A percentile compares a stretch with the other conserved stretches of the same genome.
phyloP scores from a whole-genome alignment of 35 echinoderm and acorn worm species.

The Acanthaster planci region DNA sequence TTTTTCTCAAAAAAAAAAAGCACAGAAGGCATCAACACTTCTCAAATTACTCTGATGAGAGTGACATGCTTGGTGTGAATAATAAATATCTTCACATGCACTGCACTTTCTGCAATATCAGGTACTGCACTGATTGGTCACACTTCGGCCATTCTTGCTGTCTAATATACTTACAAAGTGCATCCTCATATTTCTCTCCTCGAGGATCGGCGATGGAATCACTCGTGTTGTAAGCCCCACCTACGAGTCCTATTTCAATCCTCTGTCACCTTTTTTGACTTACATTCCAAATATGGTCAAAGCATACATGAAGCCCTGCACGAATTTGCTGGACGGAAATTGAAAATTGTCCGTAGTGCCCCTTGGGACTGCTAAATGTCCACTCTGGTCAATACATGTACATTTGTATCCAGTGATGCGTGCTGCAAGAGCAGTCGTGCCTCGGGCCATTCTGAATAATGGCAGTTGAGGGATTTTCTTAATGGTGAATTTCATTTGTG shows the following conservation, averaged over 20 bases:
- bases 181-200: conserved; percentile 16
- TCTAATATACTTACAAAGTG: too few relatives aligned
- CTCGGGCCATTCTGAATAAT: conserved; percentile 21
- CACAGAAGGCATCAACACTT: too few relatives aligned
- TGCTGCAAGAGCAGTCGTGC: not conserved
- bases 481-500: too few relatives aligned
- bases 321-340: not conserved
- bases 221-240: not conserved
- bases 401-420: not conserved
- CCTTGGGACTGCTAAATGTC: not conserved
- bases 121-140: too few relatives aligned
- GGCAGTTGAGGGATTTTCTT: not conserved
- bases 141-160: too few relatives aligned
- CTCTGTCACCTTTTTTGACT: not conserved
- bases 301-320: not conserved
- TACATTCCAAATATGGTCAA: not conserved
- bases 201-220: not conserved
- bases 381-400: conserved; percentile 1
- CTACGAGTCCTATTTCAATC: not conserved
- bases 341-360: not conserved
- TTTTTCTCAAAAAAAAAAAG: too few relatives aligned
- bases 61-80: too few relatives aligned
- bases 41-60: too few relatives aligned
- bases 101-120: too few relatives aligned
- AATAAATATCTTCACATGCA: too few relatives aligned